These are phyloP conservation scores for Ptilorrhoa leucosticta DNA, from an alignment of 2,113 vertebrate species.

Conservation along the genomic window DNA sequence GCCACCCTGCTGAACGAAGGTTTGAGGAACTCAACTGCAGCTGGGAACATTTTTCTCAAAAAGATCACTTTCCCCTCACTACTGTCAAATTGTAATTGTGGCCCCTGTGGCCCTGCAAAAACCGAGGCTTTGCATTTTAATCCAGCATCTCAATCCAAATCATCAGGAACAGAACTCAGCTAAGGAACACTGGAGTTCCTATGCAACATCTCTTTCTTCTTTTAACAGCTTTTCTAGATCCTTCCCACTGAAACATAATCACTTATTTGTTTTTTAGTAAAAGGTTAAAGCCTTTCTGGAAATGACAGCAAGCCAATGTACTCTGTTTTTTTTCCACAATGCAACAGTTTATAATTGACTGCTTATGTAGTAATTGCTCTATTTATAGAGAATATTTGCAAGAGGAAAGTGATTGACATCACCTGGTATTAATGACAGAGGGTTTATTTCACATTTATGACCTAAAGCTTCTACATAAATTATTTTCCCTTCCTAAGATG, in stretches of 20 bases:
- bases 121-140: neutral
- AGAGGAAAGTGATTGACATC: conserved; percentile 42
- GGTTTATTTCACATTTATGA: conserved; percentile 11
- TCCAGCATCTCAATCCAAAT: neutral
- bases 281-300: neutral
- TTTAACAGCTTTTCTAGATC: neutral
- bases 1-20: neutral
- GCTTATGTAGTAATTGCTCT: conserved; percentile 43
- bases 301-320: neutral
- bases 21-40: neutral
- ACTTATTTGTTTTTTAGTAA: neutral
- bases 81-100: neutral
- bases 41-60: neutral
- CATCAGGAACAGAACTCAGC: neutral
- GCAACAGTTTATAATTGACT: conserved; percentile 34
- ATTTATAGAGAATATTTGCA: conserved; percentile 43
- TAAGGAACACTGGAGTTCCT: neutral
- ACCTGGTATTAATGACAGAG: neutral
- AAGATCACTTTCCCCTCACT: neutral
- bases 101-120: neutral
- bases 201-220: neutral
- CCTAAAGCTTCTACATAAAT: neutral
- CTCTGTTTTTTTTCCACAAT: neutral
- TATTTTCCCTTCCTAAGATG: neutral
- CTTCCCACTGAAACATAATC: neutral